Evolutionary conservation across 2,888 invertebrate species (phyloP).

Genomic region (Panzeria rudis): DNA sequence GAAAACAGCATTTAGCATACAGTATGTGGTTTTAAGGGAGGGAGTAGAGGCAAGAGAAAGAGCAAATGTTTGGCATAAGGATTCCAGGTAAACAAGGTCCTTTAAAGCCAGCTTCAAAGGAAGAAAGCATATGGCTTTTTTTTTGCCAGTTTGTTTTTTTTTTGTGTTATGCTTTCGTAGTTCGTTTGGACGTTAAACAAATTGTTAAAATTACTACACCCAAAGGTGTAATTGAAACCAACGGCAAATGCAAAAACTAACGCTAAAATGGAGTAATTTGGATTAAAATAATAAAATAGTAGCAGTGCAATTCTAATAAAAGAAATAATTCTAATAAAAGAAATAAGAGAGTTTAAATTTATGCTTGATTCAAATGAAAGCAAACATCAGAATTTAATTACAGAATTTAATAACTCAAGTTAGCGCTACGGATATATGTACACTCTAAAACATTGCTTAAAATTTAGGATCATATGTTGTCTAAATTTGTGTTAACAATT

Average conservation of each 20-base stretch:
- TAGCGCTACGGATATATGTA: too few species aligned
- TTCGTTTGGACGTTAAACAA: slow-evolving; percentile 48
- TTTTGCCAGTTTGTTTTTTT: slow-evolving; percentile 3
- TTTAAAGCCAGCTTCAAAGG: slow-evolving; percentile 30
- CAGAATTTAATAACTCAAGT: background rate
- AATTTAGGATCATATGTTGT: too few species aligned
- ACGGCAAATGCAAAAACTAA: slow-evolving; percentile 58
- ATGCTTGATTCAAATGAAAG: slow-evolving; percentile 7
- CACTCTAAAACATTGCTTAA: too few species aligned
- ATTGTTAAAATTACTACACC: slow-evolving; percentile 80
- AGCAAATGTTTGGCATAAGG: background rate
- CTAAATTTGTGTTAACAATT: too few species aligned
- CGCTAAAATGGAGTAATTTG: background rate
- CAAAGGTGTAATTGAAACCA: slow-evolving; percentile 82
- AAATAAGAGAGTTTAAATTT: slow-evolving; percentile 29
- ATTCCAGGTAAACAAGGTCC: slow-evolving; percentile 20
- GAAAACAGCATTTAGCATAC: slow-evolving; percentile 45
- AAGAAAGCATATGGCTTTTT: slow-evolving; percentile 49
- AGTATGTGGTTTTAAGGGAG: background rate
- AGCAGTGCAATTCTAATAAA: background rate
- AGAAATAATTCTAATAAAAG: background rate
- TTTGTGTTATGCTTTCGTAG: slow-evolving; percentile 8
- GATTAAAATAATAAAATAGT: slow-evolving; percentile 19
- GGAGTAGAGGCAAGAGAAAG: background rate
- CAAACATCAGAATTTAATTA: background rate